Conservation (phyloP, 2,888 invertebrate species). For the Leptothorax acervorum region DNA sequence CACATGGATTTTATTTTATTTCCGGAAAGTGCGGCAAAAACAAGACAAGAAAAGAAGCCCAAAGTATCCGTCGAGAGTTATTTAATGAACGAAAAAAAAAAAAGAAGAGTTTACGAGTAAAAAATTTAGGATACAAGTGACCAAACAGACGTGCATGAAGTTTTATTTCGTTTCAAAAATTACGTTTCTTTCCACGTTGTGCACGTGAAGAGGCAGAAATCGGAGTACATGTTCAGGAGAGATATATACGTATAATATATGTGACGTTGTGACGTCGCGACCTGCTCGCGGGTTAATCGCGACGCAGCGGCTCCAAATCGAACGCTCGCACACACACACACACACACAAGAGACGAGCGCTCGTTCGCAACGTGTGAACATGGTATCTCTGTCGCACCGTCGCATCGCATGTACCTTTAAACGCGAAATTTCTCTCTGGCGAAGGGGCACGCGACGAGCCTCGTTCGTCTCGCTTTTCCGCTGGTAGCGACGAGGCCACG, state of each 20-base stretch:
- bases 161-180: neutral
- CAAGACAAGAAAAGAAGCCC: neutral
- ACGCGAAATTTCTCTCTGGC: slow-evolving; percentile 1
- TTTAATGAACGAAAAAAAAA: too few relatives aligned
- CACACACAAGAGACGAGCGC: neutral
- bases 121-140: neutral
- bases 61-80: neutral
- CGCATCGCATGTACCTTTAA: neutral
- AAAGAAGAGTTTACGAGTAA: neutral
- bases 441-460: neutral
- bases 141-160: too few relatives aligned
- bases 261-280: slow-evolving; percentile 2
- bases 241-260: neutral
- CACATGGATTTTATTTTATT: neutral
- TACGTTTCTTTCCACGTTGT: neutral
- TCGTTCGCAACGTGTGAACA: neutral
- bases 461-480: neutral
- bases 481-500: neutral
- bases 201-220: neutral
- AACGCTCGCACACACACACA: slow-evolving; percentile 4
- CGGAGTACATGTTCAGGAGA: neutral
- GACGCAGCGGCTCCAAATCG: slow-evolving; percentile 58
- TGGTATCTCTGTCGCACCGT: neutral
- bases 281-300: slow-evolving; percentile 44
- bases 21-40: neutral